Base-by-base conservation (phyloP, 2,797 vertebrate species). In the Sebastes cheni region DNA sequence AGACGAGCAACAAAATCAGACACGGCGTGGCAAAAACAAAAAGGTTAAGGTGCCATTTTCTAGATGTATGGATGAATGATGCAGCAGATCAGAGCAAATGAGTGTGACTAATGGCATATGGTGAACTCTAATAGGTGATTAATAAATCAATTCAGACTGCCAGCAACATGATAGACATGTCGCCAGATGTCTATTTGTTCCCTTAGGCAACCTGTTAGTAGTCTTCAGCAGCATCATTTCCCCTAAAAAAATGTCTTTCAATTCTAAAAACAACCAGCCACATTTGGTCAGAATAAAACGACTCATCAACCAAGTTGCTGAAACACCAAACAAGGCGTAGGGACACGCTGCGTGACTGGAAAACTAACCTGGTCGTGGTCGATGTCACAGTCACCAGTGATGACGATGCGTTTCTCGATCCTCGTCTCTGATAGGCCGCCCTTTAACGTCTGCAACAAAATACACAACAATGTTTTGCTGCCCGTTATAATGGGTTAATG, bases 391-490 rank as follows among this genome's bases (percentile, higher is more conserved):
- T 99, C 98, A 58, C 99, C 98, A 2, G 98, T 99, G 84, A 99
- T 99, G 83, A 99, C 98, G 69, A 99, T 99, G 78, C 98, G 98
- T 76, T 99, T 99, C 92, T 99, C 99, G 86, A 99, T 99, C 95
- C 99, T 97, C 5, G 98, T 99, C 96, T 99, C 99, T 27, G 98
- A 99, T 58, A 99, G 96, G 25, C 98, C 99, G 27, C 97, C 98
- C 94, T 99, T 99, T 80, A 99, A 93, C 59, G 96, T 99, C 99
- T 99, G 92, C 9, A 92, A 83, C 11, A 14, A 68, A 77, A 42
- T 3, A 20, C 2, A 64, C 8, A 36, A 46, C 7, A 11, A 39
- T 13, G 16, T 20, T 36, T 61, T 75, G 22, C 46, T n/a, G 56
- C 9, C 11, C 4, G 10, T 36, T 8, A 25, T 55, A 4, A 12